Conservation (phyloP, 2,888 invertebrate genomes). For the Patella pellucida region DNA sequence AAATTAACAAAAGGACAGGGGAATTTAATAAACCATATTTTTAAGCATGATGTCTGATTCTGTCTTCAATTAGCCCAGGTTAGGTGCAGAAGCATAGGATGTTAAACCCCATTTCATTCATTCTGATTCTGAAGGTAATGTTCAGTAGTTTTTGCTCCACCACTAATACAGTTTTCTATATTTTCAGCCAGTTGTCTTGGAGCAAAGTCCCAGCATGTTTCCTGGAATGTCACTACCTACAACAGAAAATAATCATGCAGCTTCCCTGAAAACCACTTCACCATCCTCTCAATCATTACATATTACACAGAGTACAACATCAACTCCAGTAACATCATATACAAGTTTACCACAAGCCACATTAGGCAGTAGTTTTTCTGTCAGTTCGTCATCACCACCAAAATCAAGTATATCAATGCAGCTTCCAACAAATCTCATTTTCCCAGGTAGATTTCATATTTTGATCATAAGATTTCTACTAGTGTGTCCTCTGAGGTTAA, state of each 20-base stretch:
- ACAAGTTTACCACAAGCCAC: conserved; percentile 12
- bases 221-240: neutral
- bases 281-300: conserved; percentile 16
- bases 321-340: neutral
- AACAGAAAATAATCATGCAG: too few relatives aligned
- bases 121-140: too few relatives aligned
- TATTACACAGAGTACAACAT: neutral
- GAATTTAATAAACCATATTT: too few relatives aligned
- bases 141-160: too few relatives aligned
- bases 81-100: too few relatives aligned
- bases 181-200: neutral
- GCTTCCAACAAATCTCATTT: conserved; percentile 38
- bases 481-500: too few relatives aligned
- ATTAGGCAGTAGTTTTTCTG: conserved; percentile 15
- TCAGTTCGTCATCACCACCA: conserved; percentile 3
- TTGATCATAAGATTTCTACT: too few relatives aligned
- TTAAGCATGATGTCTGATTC: too few relatives aligned
- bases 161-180: neutral
- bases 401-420: conserved; percentile 41
- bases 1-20: too few relatives aligned
- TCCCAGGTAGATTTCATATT: conserved; percentile 26
- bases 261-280: too few relatives aligned
- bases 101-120: too few relatives aligned
- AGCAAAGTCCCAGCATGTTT: neutral
- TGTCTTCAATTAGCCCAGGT: too few relatives aligned